phyloP scores from a whole-genome alignment of 2,113 vertebrate genomes.

The Potamarius usumacintae region DNA sequence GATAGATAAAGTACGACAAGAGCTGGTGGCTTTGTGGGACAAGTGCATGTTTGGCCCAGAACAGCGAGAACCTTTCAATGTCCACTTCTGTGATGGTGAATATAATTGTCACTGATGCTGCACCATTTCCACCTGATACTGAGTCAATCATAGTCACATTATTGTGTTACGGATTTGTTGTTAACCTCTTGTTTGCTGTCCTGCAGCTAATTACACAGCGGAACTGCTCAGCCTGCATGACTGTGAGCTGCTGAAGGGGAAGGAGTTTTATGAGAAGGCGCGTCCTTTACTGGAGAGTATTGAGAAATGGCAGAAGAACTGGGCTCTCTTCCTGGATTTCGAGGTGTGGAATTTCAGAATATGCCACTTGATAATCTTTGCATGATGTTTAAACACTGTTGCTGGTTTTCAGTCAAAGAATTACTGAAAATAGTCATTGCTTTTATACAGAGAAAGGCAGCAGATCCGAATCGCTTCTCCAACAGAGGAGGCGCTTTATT shows the following conservation, averaged over 20 bases:
- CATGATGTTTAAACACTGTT: not conserved
- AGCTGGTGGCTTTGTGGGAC: constrained; percentile 57
- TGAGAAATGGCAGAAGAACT: constrained; percentile 65
- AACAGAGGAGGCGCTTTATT: constrained; percentile 70
- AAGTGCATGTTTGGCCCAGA: constrained; percentile 58
- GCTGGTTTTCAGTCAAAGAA: not conserved
- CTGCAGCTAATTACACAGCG: constrained; percentile 65
- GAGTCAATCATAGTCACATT: not conserved
- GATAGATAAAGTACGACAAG: constrained; percentile 56
- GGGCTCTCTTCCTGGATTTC: constrained; percentile 62
- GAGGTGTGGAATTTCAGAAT: constrained; percentile 57
- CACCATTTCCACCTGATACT: not conserved
- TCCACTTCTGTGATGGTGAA: constrained; percentile 56
- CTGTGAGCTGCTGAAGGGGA: constrained; percentile 59
- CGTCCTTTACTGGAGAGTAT: constrained; percentile 60
- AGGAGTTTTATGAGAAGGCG: constrained; percentile 53
- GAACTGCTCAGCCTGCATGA: constrained; percentile 65
- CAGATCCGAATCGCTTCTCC: constrained; percentile 67
- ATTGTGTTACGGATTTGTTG: not conserved
- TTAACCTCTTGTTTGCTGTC: not conserved
- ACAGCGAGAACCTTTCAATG: constrained; percentile 51
- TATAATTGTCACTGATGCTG: not conserved
- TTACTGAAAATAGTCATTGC: not conserved
- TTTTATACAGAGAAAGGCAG: constrained; percentile 65
- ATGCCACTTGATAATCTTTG: not conserved